These are phyloP conservation scores for Catharus minimus DNA, from an alignment of 2,113 vertebrate genomes.

Conservation along the genomic window DNA sequence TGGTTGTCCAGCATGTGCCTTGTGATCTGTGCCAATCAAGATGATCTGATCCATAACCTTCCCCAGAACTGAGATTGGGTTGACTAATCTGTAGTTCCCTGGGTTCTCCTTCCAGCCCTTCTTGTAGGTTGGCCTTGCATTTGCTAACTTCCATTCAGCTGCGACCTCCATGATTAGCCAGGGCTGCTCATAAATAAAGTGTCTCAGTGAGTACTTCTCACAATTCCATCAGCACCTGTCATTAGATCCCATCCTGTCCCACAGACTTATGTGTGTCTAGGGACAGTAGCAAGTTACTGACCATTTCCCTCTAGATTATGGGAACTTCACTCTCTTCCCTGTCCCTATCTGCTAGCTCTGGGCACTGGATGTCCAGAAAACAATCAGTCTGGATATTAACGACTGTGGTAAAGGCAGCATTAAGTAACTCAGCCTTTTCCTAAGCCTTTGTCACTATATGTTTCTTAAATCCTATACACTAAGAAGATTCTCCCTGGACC, in stretches of 20 bases:
- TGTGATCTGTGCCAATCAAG: neutral
- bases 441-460: neutral
- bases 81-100: neutral
- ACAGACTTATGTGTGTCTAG: neutral
- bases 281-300: neutral
- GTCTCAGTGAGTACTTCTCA: neutral
- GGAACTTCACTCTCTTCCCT: neutral
- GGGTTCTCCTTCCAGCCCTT: neutral
- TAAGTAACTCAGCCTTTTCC: neutral
- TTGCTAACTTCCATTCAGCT: neutral
- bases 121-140: neutral
- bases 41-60: neutral
- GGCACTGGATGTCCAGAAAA: neutral
- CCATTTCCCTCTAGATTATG: neutral
- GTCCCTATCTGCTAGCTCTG: neutral
- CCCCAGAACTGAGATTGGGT: neutral
- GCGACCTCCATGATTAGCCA: neutral
- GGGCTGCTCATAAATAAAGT: neutral
- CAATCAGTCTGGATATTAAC: neutral
- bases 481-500: neutral
- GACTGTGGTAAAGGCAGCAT: neutral
- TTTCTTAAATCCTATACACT: neutral
- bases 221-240: neutral
- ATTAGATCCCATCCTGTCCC: neutral
- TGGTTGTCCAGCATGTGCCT: neutral